Base-by-base conservation (phyloP, 2,888 invertebrate species). In the Hypsopygia costalis region DNA sequence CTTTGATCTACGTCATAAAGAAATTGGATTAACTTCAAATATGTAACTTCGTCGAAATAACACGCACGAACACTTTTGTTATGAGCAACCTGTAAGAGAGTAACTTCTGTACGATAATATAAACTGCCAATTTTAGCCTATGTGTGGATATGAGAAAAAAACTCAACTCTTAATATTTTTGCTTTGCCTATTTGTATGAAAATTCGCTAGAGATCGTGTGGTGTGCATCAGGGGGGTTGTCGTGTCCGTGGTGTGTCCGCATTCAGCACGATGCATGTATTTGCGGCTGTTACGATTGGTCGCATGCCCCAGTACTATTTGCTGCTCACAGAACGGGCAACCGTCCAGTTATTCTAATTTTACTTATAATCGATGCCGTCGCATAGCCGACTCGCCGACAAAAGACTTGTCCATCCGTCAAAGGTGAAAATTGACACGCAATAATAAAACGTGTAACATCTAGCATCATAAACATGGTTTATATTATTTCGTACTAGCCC, bases 251-350 rank as follows among this genome's bases (percentile, higher is more conserved):
- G 56, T 61, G 73, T 75, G 73, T 80, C 81, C 79, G 72, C 75
- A 75, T 78, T 73, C 69, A 74, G 57, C 49, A 54, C 67, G 67
- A 61, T 69, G 74, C 71, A 75, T 81, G 69, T 86, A 88, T 86
- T 82, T 81, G 81, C 66, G 80, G 73, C 74, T 72, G 72, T 70
- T 76, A 74, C 80, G 81, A 79, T 78, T 85, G 83, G 85, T 86
- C 81, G 87, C 86, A 85, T 86, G 87, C 85, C 85, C 86, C 86
- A 86, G 86, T 87, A 86, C 85, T 87, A 88, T 87, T 86, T 85
- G 82, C 67, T 81, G 79, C 85, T 73, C 75, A 65, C 63, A 64
- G 68, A 67, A 66, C 83, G 87, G 87, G 87, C 88, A 88, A 71
- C 65, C 83, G 87, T 85, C 88, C 87, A 88, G 87, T 87, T 86